Base-by-base conservation (phyloP, 2,797 vertebrate genomes). In the Steatocranus sp. region DNA sequence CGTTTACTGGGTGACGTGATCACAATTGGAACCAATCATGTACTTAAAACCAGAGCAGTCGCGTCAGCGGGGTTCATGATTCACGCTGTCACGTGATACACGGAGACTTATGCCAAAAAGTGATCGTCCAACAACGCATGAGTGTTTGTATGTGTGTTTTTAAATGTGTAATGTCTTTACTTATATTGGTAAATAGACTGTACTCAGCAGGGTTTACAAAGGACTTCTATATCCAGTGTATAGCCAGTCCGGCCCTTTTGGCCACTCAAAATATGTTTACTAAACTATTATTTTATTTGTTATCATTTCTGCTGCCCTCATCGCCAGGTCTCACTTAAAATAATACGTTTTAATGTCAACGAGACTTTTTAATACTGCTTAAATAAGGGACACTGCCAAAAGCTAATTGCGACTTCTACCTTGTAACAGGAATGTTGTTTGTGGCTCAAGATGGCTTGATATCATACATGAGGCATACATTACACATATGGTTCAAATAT, bases 1-100 rank as follows among this genome's bases (percentile, higher is more conserved):
- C 7, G 6, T 1, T 83, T 48, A 86, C 76, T 84, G 83, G 86
- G 36, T 86, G 81, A 76, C 34, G 73, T 85, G 15, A 46, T 27
- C 41, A 25, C 8, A 46, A 18, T 18, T 46, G 66, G 5, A 70
- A 11, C 66, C 66, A 70, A 70, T 70, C 66, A 17, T 5, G 1
- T 1, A 11, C 41, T 70, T 27, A 46, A 23, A 70, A 43, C 66
- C 61, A 15, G n/a, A 34, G 4, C 30, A n/a, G 18, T 34, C 30
- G 30, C 0, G 30, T 61, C 56, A 61, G 30, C 10, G 4, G 30
- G 56, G 30, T 1, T 34, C 20, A 51, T 10, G 3, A 4, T 0
- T 50, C 30, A 58, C 56, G 17, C 30, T 58, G 6, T 34, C 56
- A 34, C 56, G 56, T 34, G 10, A 61, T 34, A 34, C 30, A 7